Evolutionary conservation across 2,888 invertebrate species (phyloP), one percentile per base, ranked within the genome.

Genomic region (Crepidodera aurea): DNA sequence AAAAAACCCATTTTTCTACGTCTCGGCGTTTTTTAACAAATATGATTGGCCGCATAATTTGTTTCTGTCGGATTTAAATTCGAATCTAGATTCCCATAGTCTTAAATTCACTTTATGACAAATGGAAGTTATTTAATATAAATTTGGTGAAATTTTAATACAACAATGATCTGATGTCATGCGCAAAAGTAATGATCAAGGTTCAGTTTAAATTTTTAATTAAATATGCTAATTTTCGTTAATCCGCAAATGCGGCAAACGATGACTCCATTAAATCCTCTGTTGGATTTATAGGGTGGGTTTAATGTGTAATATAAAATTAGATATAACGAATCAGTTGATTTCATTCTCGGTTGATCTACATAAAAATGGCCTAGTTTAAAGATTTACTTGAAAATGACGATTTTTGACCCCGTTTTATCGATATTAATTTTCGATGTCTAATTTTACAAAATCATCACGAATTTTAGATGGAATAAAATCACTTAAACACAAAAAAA

Each of bases 161-260:
- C 71, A 69, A 67, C 71, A 65, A 67, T 63, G 64, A 54, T 48
- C 39, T 61, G 54, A 54, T 64, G 67, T 65, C 78, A 78, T 77
- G 78, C 78, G 78, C 78, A 75, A 77, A 75, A 77, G 71, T 78
- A 77, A 77, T 71, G 78, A 78, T 78, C 75, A 71, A 73, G 46
- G 71, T 67, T 69, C 55, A 63, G 61, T 65, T 60, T 66, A 48
- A 56, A 63, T 63, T 62, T 64, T 64, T 62, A 64, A 67, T 67
- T 64, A 64, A 64, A 55, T 62, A 58, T 64, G 60, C 60, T 57
- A 58, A 62, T 57, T 46, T 53, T 16, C 19, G 34, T 29, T 16
- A 44, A 37, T 53, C 48, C 48, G 48, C 48, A 39, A 56, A 56
- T 19, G 46, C 46, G 48, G 46, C 18, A 25, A 27, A 39, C 19